Evolutionary conservation across 2,888 invertebrate genomes (phyloP).

Genomic region (Lapara coniferarum): DNA sequence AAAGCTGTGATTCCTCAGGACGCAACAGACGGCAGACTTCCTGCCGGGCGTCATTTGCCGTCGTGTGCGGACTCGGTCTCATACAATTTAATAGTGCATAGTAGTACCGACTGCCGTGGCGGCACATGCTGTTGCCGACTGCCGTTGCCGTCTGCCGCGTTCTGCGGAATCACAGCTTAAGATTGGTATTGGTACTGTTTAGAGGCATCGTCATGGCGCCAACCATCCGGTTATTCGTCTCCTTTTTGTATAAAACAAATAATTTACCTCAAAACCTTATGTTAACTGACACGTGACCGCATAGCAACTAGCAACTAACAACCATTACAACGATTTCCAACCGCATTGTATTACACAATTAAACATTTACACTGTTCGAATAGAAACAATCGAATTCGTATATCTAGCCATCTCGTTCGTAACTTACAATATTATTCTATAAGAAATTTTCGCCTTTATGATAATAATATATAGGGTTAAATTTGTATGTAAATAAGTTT

Average conservation of each 20-base stretch:
- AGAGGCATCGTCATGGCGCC: too few relatives aligned
- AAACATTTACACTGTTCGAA: constrained; percentile 75
- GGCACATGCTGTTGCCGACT: too few relatives aligned
- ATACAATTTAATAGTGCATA: too few relatives aligned
- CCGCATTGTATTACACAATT: constrained; percentile 51
- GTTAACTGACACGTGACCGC: constrained; percentile 28
- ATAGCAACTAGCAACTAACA: constrained; percentile 23
- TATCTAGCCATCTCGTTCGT: constrained; percentile 51
- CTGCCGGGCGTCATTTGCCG: too few relatives aligned
- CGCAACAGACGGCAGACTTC: too few relatives aligned
- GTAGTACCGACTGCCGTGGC: too few relatives aligned
- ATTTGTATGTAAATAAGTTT: constrained; percentile 28
- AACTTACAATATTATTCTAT: constrained; percentile 32
- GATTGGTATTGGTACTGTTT: too few relatives aligned
- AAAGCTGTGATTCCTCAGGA: too few relatives aligned
- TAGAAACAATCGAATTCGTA: constrained; percentile 76
- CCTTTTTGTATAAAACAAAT: neutral
- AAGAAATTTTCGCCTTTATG: constrained; percentile 30
- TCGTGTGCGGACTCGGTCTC: too few relatives aligned
- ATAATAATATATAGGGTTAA: constrained; percentile 34
- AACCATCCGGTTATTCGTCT: too few relatives aligned
- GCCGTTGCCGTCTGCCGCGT: too few relatives aligned
- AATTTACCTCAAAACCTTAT: constrained; percentile 4
- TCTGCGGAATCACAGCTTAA: too few relatives aligned
- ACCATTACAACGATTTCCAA: constrained; percentile 26